Percentiles rank a stretch among this genome's conserved stretches.
Conservation (phyloP, 2,113 vertebrate species). For the Pantherophis guttatus region DNA sequence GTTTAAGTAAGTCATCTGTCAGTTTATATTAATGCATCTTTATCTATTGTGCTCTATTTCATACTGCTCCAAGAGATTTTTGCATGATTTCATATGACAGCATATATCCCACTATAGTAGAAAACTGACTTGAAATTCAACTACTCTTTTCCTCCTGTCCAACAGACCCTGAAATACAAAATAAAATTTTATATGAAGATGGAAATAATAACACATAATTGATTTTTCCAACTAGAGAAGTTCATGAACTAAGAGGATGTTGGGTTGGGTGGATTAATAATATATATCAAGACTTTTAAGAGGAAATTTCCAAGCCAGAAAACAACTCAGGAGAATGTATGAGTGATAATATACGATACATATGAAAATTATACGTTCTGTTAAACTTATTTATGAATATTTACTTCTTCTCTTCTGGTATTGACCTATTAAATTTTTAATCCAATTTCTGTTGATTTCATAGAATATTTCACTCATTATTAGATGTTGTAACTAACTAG, state of each 20-base stretch:
- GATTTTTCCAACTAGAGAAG: not conserved
- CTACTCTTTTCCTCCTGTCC: not conserved
- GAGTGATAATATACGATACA: not conserved
- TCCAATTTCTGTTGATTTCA: not conserved
- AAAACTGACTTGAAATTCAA: not conserved
- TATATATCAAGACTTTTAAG: not conserved
- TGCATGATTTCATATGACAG: not conserved
- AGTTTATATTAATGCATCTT: not conserved
- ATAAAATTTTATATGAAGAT: not conserved
- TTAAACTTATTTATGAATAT: constrained; percentile 15
- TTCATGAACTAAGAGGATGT: not conserved
- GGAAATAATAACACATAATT: not conserved
- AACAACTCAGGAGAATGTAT: not conserved
- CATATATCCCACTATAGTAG: not conserved
- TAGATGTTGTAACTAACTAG: constrained; percentile 30
- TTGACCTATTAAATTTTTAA: constrained; percentile 20
- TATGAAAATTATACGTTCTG: constrained; percentile 1
- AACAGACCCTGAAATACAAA: not conserved
- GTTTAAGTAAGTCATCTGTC: no score
- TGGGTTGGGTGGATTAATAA: not conserved
- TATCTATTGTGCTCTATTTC: not conserved
- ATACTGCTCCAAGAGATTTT: not conserved
- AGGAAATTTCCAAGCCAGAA: not conserved
- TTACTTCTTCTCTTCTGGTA: constrained; percentile 22
- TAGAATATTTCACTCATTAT: constrained; percentile 28